Conservation (phyloP, 2,888 invertebrate species). For the Hypsopygia costalis region DNA sequence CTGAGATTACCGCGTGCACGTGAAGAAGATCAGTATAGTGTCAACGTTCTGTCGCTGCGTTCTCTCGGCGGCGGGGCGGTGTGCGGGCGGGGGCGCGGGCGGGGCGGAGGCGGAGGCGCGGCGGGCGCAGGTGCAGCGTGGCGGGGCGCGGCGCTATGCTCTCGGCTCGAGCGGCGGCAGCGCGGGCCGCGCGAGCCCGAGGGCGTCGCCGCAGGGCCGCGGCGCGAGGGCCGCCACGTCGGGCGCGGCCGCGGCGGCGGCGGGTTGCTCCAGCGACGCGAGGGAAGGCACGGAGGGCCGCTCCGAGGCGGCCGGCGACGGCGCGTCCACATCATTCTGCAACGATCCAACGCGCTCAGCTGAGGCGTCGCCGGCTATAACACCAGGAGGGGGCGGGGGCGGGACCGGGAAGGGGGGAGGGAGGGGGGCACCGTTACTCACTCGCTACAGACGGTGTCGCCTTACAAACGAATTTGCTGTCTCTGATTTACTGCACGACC, state of each 20-base stretch:
- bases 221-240: slow-evolving; percentile 16
- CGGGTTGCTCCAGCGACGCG: slow-evolving; percentile 38
- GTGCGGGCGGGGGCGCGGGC: slow-evolving; percentile 9
- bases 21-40: slow-evolving; percentile 31
- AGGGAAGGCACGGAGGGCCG: slow-evolving; percentile 47
- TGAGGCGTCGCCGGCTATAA: slow-evolving; percentile 64
- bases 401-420: slow-evolving; percentile 21
- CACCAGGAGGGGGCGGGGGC: slow-evolving; percentile 32
- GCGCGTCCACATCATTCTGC: slow-evolving; percentile 78
- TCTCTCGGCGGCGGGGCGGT: slow-evolving; percentile 9
- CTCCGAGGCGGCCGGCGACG: slow-evolving; percentile 65
- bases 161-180: slow-evolving; percentile 14
- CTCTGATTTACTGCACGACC: slow-evolving; percentile 17
- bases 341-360: slow-evolving; percentile 75
- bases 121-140: slow-evolving; percentile 16
- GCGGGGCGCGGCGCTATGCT: slow-evolving; percentile 16
- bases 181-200: slow-evolving; percentile 17
- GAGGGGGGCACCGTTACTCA: slow-evolving; percentile 64
- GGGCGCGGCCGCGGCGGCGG: slow-evolving; percentile 12
- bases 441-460: slow-evolving; percentile 43
- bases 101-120: slow-evolving; percentile 10
- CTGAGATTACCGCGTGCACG: slow-evolving; percentile 17
- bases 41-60: slow-evolving; percentile 5
- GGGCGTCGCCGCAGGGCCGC: slow-evolving; percentile 15
- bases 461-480: slow-evolving; percentile 35